Evolutionary conservation across 2,797 vertebrate species (phyloP).

Genomic region (Uromys caudimaculatus): DNA sequence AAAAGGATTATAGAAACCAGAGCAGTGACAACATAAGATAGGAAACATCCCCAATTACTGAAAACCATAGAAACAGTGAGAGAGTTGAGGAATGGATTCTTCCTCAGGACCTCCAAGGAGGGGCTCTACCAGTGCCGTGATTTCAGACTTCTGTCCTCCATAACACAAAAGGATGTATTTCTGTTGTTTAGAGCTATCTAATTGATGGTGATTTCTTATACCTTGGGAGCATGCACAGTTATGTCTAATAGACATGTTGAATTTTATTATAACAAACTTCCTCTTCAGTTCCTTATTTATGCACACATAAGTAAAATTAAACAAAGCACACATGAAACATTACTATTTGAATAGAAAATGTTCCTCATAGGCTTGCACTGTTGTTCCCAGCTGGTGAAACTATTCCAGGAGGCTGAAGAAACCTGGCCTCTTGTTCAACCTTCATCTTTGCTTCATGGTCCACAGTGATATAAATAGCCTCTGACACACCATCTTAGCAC

Average conservation of each 20-base stretch:
- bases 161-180: neutral
- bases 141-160: neutral
- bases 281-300: neutral
- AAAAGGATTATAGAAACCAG: neutral
- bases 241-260: neutral
- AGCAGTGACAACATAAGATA: neutral
- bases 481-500: neutral
- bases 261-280: conserved; percentile 15
- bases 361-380: neutral
- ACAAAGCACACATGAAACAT: neutral
- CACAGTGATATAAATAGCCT: neutral
- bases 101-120: neutral
- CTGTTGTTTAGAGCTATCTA: neutral
- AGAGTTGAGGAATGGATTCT: neutral
- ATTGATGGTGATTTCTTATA: neutral
- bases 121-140: neutral
- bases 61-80: neutral
- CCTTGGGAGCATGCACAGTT: neutral
- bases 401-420: neutral
- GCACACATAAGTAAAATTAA: neutral
- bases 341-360: neutral
- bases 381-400: neutral
- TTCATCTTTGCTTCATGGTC: neutral
- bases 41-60: neutral
- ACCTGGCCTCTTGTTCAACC: neutral